phyloP scores from a whole-genome alignment of 2,888 invertebrate species.

The Agonopterix subpropinquella region DNA sequence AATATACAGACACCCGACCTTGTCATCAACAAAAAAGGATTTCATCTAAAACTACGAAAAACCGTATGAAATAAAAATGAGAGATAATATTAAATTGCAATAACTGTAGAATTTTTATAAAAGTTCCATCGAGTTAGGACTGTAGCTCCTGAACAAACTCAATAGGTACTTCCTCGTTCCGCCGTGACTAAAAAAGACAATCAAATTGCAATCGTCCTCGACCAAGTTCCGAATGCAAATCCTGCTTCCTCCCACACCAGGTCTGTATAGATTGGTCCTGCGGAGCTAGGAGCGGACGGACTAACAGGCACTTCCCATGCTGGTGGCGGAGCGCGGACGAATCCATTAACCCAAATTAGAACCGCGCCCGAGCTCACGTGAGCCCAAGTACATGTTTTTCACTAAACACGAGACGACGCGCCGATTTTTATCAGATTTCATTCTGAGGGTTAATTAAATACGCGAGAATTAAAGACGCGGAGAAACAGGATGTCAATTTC shows the following conservation, averaged over 20 bases:
- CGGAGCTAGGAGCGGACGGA: conserved; percentile 31
- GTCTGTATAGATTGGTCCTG: conserved; percentile 29
- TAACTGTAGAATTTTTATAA: background rate
- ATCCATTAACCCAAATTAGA: conserved; percentile 75
- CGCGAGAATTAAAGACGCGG: no score
- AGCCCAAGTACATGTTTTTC: conserved; percentile 9
- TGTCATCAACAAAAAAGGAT: no score
- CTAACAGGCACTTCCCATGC: conserved; percentile 72
- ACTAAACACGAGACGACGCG: no score
- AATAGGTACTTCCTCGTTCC: background rate
- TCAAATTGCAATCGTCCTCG: background rate
- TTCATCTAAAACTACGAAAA: no score
- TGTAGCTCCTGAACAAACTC: background rate
- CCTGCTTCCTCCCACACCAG: conserved; percentile 2
- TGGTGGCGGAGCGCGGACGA: conserved; percentile 68
- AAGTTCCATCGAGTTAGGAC: background rate
- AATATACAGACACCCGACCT: no score
- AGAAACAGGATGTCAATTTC: no score
- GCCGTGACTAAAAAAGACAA: no score
- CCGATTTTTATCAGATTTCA: no score
- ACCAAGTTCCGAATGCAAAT: conserved; percentile 1
- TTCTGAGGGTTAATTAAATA: no score
- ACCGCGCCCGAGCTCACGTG: conserved; percentile 63
- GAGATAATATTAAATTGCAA: no score
- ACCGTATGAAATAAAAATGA: no score